Percentiles rank a stretch among this genome's conserved stretches.
These are phyloP conservation scores for Azorinus chamasolen DNA, from an alignment of 2,888 invertebrate genomes.

Conservation along the genomic window DNA sequence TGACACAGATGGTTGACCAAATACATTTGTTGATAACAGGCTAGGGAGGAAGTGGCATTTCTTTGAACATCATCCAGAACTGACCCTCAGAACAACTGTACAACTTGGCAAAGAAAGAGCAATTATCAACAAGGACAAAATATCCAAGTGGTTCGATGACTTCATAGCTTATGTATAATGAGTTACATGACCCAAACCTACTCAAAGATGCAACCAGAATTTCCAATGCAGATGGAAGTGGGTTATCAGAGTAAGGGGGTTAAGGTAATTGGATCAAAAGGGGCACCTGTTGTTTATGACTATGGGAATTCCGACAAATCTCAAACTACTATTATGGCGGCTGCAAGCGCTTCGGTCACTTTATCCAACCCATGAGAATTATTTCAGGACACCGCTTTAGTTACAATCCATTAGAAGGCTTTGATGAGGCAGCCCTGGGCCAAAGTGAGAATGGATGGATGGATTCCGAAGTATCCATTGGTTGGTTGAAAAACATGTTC, in stretches of 20 bases:
- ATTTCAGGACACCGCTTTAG: conserved; percentile 35
- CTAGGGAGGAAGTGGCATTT: conserved; percentile 7
- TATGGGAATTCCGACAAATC: conserved; percentile 26
- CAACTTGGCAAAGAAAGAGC: conserved; percentile 32
- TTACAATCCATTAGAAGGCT: conserved; percentile 38
- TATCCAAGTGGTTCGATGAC: too few relatives aligned
- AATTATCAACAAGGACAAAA: too few relatives aligned
- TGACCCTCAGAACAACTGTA: conserved; percentile 19
- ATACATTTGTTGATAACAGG: conserved; percentile 1
- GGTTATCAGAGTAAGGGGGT: conserved; percentile 4
- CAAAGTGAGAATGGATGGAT: conserved; percentile 31
- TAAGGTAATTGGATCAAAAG: conserved; percentile 17
- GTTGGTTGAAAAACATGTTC: conserved; percentile 34
- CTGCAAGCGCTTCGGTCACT: conserved; percentile 32
- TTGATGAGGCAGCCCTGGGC: conserved; percentile 35
- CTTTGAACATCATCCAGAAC: conserved; percentile 14
- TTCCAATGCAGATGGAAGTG: conserved; percentile 33
- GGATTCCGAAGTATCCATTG: conserved; percentile 26
- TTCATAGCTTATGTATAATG: conserved; percentile 13
- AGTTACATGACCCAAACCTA: too few relatives aligned
- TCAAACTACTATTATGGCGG: conserved; percentile 35
- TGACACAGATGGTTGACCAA: conserved; percentile 1
- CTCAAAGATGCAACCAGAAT: too few relatives aligned
- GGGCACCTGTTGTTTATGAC: conserved; percentile 33
- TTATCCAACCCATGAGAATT: conserved; percentile 37